These are phyloP conservation scores for Lampris megalopsis DNA, from an alignment of 2,113 vertebrate species.

Conservation along the genomic window DNA sequence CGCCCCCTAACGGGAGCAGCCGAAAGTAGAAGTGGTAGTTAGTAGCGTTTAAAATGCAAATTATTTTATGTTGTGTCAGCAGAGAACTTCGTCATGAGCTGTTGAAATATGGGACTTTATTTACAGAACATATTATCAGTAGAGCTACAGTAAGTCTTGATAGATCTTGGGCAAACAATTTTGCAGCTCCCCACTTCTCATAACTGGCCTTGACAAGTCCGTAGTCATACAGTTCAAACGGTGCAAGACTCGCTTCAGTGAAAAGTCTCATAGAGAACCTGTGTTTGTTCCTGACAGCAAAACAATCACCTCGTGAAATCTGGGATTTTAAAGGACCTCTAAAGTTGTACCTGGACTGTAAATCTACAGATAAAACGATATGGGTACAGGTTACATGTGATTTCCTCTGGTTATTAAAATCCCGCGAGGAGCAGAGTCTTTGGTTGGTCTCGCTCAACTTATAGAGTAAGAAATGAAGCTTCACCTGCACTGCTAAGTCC, in stretches of 20 bases:
- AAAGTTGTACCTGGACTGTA: too few species aligned
- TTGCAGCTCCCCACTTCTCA: background rate
- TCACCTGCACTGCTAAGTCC: conserved; percentile 6
- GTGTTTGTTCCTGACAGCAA: too few species aligned
- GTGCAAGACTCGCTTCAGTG: background rate
- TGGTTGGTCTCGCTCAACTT: background rate
- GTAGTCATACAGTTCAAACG: background rate
- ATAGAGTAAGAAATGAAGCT: conserved; percentile 12
- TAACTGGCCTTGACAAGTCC: background rate
- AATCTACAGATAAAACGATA: conserved; percentile 1
- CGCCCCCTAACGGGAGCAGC: too few species aligned
- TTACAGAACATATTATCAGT: background rate
- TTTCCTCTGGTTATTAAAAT: conserved; percentile 21
- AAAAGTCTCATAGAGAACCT: background rate
- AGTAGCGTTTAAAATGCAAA: background rate
- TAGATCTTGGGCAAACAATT: background rate
- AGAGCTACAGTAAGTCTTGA: background rate
- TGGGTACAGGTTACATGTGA: background rate
- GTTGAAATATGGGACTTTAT: conserved; percentile 5
- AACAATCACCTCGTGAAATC: too few species aligned
- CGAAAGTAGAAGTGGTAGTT: too few species aligned
- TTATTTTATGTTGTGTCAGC: background rate
- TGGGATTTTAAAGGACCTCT: too few species aligned
- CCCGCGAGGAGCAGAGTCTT: background rate
- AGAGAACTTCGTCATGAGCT: conserved; percentile 6